Evolutionary conservation across 2,888 invertebrate genomes (phyloP), one percentile per base, ranked within the genome.

Genomic region (Cheilosia variabilis): DNA sequence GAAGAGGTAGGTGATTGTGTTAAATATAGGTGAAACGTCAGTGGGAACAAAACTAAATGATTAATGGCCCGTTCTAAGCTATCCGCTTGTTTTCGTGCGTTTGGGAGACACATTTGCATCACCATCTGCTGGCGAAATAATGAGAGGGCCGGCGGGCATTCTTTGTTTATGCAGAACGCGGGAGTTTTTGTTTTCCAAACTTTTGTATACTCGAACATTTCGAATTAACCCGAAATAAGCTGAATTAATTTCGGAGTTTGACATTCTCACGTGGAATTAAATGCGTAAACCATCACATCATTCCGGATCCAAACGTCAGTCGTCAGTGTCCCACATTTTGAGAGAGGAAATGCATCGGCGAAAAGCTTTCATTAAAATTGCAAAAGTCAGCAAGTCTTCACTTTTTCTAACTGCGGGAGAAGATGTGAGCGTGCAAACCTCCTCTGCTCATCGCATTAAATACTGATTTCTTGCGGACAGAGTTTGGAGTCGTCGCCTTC

Each of bases 41-140:
- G 45, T 13, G 45, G 7, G 31, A 55, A 43, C 47, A 31, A 47
- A 62, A 19, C 27, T 27, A n/a, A 69, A 50, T 19, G 17, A 47
- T 47, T 19, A 19, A 47, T 47, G 19, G 10, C 0, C 0, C 1
- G 2, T 7, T 17, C 6, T 34, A 3, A 34, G 10, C 1, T 37
- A 10, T 37, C 37, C 3, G 10, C 2, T 37, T 10, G 4, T 10
- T 37, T 13, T 4, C 13, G 13, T 13, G 1, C 13, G 37, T 4
- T 37, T 37, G 13, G 13, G 3, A 37, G 37, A 0, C 37, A 37
- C 4, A 37, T 7, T 27, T 27, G 27, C 27, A 27, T 27, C 0
- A 5, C 27, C 27, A 27, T 27, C 27, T 27, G 5, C 27, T 31
- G 31, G 7, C 31, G 9, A 9, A 31, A 0, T 31, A 31, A 31